phyloP scores from a whole-genome alignment of 2,113 vertebrate genomes.

The Plecotus auritus region DNA sequence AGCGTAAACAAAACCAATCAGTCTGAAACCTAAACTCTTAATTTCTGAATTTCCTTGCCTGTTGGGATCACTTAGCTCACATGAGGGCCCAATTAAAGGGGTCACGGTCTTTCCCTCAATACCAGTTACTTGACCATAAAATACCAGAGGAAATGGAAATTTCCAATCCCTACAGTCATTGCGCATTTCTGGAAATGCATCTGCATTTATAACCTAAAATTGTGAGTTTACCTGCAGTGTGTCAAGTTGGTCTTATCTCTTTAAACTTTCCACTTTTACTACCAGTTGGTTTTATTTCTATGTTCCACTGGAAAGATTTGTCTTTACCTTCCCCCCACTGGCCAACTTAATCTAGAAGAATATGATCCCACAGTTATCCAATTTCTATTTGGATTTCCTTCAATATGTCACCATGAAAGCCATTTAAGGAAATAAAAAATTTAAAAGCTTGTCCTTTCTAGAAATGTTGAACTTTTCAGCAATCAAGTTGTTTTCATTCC shows the following conservation, averaged over 20 bases:
- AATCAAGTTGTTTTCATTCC: not conserved
- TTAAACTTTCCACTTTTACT: not conserved
- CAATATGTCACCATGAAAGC: not conserved
- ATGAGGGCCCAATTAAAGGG: not conserved
- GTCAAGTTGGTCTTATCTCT: not conserved
- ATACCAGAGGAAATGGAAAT: not conserved
- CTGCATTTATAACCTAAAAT: not conserved
- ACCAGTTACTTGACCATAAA: not conserved
- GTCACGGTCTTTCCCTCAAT: not conserved
- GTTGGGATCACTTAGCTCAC: not conserved
- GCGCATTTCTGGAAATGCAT: not conserved
- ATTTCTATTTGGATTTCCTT: not conserved
- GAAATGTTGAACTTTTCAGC: constrained; percentile 18
- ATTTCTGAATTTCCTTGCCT: not conserved
- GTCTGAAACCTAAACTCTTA: not conserved
- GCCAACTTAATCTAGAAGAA: not conserved
- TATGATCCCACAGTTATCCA: not conserved
- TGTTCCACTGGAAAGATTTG: not conserved
- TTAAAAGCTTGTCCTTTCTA: constrained; percentile 35
- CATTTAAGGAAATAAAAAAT: not conserved
- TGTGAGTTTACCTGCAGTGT: not conserved
- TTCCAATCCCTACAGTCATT: not conserved
- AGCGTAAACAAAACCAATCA: not conserved
- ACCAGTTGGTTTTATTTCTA: not conserved
- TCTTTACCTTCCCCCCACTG: not conserved